Conservation (phyloP, 2,797 vertebrate genomes). For the Notoglanidium macrostoma region DNA sequence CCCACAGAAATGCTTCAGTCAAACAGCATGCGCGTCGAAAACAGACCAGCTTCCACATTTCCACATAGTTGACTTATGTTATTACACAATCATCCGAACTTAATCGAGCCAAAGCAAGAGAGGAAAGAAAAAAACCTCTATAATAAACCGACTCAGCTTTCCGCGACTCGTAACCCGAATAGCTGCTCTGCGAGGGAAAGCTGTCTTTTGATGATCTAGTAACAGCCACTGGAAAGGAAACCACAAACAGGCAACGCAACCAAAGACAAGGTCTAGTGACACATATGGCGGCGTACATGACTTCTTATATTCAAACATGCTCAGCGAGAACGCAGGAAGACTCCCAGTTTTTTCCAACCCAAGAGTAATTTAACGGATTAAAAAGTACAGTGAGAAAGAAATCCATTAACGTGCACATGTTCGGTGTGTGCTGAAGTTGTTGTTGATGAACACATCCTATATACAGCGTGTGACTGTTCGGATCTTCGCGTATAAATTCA, state of each 20-base stretch:
- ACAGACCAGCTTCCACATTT: neutral
- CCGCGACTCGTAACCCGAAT: neutral
- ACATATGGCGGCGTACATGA: neutral
- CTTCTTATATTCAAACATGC: neutral
- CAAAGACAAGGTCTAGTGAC: no score
- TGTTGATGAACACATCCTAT: neutral
- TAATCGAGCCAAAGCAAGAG: neutral
- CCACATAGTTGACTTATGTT: neutral
- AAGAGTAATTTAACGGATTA: neutral
- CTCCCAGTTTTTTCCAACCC: neutral
- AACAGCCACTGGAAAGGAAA: conserved; percentile 1
- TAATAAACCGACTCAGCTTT: neutral
- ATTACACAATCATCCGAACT: neutral
- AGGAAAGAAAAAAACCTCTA: neutral
- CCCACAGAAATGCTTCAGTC: neutral
- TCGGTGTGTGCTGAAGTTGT: neutral
- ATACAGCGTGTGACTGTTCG: neutral
- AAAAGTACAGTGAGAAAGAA: neutral
- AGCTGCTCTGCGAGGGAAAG: neutral
- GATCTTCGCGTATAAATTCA: neutral
- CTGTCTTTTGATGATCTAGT: neutral
- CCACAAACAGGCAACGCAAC: neutral
- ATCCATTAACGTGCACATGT: neutral
- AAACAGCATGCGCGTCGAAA: neutral
- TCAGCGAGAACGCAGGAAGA: neutral